Conservation (phyloP, 2,888 invertebrate genomes). For the Scelioninae gen. 1 region DNA sequence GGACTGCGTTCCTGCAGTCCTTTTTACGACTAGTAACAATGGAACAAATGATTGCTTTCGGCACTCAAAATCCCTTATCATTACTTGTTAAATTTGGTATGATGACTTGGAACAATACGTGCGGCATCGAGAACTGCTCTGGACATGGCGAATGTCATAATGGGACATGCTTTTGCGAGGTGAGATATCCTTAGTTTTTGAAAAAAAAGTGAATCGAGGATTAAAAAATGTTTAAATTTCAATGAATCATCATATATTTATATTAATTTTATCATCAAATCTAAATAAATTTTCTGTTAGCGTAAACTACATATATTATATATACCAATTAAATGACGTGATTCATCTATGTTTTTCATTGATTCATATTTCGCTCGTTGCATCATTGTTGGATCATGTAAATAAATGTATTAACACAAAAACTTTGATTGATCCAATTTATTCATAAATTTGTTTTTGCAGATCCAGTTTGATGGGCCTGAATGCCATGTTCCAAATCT, state of each 20-base stretch:
- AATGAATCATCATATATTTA: background rate
- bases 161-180: constrained; percentile 96
- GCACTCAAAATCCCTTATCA: constrained; percentile 83
- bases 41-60: constrained; percentile 83
- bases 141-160: constrained; percentile 96
- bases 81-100: constrained; percentile 82
- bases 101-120: constrained; percentile 84
- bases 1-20: constrained; percentile 79
- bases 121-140: constrained; percentile 91
- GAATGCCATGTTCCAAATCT: constrained; percentile 93
- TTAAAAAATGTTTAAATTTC: no score
- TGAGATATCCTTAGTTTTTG: constrained; percentile 79
- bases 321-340: no score
- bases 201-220: background rate
- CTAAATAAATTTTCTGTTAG: no score
- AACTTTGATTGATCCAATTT: background rate
- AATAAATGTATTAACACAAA: background rate
- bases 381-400: background rate
- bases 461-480: constrained; percentile 91
- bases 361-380: background rate
- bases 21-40: constrained; percentile 75
- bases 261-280: no score
- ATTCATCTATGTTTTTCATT: background rate
- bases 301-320: no score
- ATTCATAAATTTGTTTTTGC: constrained; percentile 70